These are phyloP conservation scores for Acanthurus leucopareius DNA, from an alignment of 2,797 vertebrate genomes.

Conservation along the genomic window DNA sequence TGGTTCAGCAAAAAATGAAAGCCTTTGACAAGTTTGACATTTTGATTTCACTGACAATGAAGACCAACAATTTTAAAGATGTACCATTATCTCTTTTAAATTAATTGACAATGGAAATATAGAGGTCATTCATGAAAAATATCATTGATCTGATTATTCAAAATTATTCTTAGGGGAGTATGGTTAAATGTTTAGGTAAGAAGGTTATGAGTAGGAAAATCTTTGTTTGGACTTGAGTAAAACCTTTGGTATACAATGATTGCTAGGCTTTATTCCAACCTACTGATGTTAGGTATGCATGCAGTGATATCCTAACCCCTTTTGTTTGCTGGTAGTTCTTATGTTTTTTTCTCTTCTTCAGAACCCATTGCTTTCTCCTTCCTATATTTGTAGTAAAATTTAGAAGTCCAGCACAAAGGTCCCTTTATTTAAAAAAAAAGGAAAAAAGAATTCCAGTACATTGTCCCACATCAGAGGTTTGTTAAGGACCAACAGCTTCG, in stretches of 20 bases:
- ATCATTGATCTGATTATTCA: conserved; percentile 44
- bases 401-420: conserved; percentile 89
- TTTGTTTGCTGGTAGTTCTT: conserved; percentile 89
- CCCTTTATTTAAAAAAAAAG: conserved; percentile 62
- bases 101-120: conserved; percentile 30
- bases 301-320: conserved; percentile 90
- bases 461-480: conserved; percentile 90
- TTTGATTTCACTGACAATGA: conserved; percentile 18
- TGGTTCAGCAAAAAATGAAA: conserved; percentile 30
- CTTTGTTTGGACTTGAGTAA: conserved; percentile 84
- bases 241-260: conserved; percentile 69
- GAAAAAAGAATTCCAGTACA: conserved; percentile 74
- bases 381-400: conserved; percentile 82
- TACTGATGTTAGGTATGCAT: conserved; percentile 86
- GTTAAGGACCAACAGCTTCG: conserved; percentile 89
- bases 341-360: conserved; percentile 84
- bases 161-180: conserved; percentile 84
- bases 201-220: conserved; percentile 89
- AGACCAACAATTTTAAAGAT: conserved; percentile 24
- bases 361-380: conserved; percentile 89
- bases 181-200: conserved; percentile 80
- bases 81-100: conserved; percentile 25
- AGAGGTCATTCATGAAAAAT: conserved; percentile 21
- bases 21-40: conserved; percentile 16
- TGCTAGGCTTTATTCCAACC: conserved; percentile 74